A percentile compares a stretch with the other conserved stretches of the same genome.
These are phyloP conservation scores for Prietella phreatophila DNA, from an alignment of 2,113 vertebrate genomes.

Conservation along the genomic window DNA sequence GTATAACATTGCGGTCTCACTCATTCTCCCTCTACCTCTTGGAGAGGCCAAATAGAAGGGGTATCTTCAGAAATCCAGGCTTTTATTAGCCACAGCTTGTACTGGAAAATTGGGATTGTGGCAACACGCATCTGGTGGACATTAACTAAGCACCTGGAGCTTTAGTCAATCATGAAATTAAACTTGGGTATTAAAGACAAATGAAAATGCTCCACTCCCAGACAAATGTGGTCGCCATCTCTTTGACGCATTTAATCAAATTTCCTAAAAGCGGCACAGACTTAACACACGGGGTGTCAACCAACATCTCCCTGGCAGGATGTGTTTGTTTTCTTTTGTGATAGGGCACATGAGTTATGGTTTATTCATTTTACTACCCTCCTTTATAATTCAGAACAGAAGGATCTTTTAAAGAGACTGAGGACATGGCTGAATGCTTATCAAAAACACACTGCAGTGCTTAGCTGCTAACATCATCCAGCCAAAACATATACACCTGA, in stretches of 20 bases:
- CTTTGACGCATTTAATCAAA: conserved; percentile 68
- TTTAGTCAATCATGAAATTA: conserved; percentile 77
- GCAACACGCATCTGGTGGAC: conserved; percentile 74
- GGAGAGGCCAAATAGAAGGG: conserved; percentile 71
- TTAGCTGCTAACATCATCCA: background rate
- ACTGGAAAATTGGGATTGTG: conserved; percentile 72
- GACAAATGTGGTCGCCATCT: conserved; percentile 52
- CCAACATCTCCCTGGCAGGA: conserved; percentile 29
- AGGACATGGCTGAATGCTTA: background rate
- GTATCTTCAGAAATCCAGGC: conserved; percentile 76
- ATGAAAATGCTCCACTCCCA: conserved; percentile 54
- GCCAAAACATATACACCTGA: background rate
- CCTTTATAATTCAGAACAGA: conserved; percentile 13
- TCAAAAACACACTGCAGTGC: background rate
- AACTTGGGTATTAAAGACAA: conserved; percentile 75
- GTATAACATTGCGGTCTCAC: conserved; percentile 78
- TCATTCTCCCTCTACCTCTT: conserved; percentile 69
- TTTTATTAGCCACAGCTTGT: conserved; percentile 76
- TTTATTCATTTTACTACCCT: conserved; percentile 20
- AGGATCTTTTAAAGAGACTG: conserved; percentile 9
- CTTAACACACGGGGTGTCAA: conserved; percentile 60
- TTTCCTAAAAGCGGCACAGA: conserved; percentile 69
- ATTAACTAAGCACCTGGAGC: conserved; percentile 78
- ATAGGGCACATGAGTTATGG: conserved; percentile 29
- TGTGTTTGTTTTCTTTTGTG: conserved; percentile 42